A percentile compares a stretch with the other conserved stretches of the same genome.
Conservation (phyloP, 2,888 invertebrate genomes). For the Pseudolycoriella hygida region DNA sequence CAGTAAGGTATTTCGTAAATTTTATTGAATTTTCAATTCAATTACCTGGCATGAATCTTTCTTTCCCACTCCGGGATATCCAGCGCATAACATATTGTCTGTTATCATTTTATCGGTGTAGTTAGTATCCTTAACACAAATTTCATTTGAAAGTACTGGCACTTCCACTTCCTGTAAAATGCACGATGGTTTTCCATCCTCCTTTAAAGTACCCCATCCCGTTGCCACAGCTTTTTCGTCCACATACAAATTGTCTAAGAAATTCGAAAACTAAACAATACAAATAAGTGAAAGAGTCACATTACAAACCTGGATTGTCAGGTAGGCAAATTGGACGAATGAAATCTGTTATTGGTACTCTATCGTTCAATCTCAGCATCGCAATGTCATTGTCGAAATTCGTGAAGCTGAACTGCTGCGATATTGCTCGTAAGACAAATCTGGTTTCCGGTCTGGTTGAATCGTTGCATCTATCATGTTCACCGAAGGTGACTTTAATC, state of each 20-base stretch:
- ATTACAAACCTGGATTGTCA: conserved; percentile 34
- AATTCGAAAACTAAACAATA: background rate
- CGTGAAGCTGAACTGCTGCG: conserved; percentile 64
- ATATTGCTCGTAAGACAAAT: conserved; percentile 57
- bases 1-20: no score
- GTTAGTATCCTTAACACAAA: conserved; percentile 52
- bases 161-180: conserved; percentile 70
- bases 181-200: conserved; percentile 73
- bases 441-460: conserved; percentile 55
- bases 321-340: conserved; percentile 76
- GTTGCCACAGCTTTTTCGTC: conserved; percentile 56
- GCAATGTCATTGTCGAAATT: conserved; percentile 85
- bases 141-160: conserved; percentile 40
- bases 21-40: conserved; percentile 6
- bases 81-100: conserved; percentile 78
- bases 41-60: conserved; percentile 70
- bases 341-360: conserved; percentile 57
- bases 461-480: conserved; percentile 67
- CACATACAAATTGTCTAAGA: conserved; percentile 45
- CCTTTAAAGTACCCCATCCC: conserved; percentile 77
- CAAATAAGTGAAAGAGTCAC: background rate
- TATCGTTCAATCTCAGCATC: conserved; percentile 59
- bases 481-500: conserved; percentile 77
- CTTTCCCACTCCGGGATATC: conserved; percentile 48
- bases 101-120: conserved; percentile 73